Percentiles rank a stretch among this genome's conserved stretches.
Evolutionary conservation across 2,797 vertebrate species (phyloP).

Genomic region (Coregonus sp.): DNA sequence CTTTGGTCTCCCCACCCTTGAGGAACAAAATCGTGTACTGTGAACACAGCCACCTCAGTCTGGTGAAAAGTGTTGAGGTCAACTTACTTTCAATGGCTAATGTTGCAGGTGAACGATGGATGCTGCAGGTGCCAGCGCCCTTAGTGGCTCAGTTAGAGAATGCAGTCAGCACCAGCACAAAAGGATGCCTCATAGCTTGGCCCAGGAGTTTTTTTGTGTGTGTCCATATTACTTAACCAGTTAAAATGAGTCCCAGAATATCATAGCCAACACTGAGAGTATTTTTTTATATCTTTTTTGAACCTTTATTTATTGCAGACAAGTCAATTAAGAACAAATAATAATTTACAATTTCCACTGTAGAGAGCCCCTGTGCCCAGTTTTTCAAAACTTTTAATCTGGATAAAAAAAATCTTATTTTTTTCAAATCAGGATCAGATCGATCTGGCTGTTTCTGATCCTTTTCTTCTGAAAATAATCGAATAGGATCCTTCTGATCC

Average conservation of each 20-base stretch:
- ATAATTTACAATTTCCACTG: background rate
- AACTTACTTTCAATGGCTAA: background rate
- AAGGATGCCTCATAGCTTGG: too few relatives aligned
- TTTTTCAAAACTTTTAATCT: too few relatives aligned
- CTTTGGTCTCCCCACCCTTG: background rate
- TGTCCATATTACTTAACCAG: background rate
- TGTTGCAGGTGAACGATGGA: background rate
- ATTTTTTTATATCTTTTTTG: too few relatives aligned
- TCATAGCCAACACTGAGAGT: background rate
- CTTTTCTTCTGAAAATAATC: too few relatives aligned
- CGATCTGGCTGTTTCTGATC: too few relatives aligned
- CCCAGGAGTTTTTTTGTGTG: background rate
- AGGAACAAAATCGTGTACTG: background rate
- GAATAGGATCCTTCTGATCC: too few relatives aligned
- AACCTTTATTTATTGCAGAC: background rate
- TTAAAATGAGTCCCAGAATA: background rate
- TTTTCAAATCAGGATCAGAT: too few relatives aligned
- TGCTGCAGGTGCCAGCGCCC: background rate
- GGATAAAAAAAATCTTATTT: too few relatives aligned
- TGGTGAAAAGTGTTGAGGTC: background rate
- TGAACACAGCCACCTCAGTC: background rate
- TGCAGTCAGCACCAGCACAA: background rate
- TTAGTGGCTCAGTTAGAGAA: background rate
- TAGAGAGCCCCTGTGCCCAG: background rate
- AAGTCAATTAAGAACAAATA: background rate